Percentiles rank a stretch among this genome's conserved stretches.
Evolutionary conservation across 2,113 vertebrate genomes (phyloP).

Genomic region (Bungarus multicinctus): DNA sequence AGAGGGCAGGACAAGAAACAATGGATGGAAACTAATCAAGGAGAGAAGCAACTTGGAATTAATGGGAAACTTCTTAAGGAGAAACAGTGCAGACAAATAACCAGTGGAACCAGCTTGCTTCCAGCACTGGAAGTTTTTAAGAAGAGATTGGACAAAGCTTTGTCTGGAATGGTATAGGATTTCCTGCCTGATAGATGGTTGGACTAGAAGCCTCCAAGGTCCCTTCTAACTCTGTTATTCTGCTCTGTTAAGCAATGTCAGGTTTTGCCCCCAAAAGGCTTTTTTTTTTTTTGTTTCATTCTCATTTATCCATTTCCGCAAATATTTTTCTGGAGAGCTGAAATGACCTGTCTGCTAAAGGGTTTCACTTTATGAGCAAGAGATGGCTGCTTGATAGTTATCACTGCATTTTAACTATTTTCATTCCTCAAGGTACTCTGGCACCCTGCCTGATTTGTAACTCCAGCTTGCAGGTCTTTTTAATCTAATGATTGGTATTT

Average conservation of each 20-base stretch:
- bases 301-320: neutral
- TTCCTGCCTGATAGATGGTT: neutral
- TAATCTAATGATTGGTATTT: too few relatives aligned
- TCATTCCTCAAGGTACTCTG: too few relatives aligned
- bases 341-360: too few relatives aligned
- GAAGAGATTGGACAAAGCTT: neutral
- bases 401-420: too few relatives aligned
- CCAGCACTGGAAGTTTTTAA: neutral
- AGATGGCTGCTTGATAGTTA: too few relatives aligned
- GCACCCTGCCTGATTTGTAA: too few relatives aligned
- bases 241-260: neutral
- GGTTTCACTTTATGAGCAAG: too few relatives aligned
- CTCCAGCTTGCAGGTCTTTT: too few relatives aligned
- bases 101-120: neutral
- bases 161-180: neutral
- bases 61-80: neutral
- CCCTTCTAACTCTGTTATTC: neutral
- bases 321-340: neutral
- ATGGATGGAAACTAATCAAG: neutral
- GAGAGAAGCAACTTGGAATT: neutral
- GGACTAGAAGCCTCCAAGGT: neutral
- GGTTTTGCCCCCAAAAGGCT: neutral
- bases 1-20: neutral
- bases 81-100: neutral
- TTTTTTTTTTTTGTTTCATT: neutral